Evolutionary conservation across 2,113 vertebrate species (phyloP).

Genomic region (Hydrochoerus hydrochaeris): DNA sequence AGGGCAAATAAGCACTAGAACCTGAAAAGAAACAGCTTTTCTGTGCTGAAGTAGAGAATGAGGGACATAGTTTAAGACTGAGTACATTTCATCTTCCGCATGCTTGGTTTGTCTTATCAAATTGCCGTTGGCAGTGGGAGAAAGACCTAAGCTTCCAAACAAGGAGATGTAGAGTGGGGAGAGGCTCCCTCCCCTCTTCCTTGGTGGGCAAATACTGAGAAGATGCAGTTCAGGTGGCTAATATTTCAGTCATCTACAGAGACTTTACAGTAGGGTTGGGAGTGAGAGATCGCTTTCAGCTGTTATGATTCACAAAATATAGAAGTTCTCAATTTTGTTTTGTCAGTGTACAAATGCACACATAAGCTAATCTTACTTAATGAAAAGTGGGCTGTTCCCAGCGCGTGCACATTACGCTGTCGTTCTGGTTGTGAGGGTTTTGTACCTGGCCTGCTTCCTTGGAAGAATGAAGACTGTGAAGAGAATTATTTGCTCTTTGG

Average conservation of each 20-base stretch:
- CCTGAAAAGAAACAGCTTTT: neutral
- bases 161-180: neutral
- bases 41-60: neutral
- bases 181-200: neutral
- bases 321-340: neutral
- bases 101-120: neutral
- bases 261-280: neutral
- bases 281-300: neutral
- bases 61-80: neutral
- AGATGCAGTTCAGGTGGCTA: neutral
- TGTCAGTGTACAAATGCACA: neutral
- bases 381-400: neutral
- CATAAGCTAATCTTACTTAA: neutral
- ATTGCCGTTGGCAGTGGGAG: neutral
- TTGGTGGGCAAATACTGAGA: neutral
- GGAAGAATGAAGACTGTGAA: neutral
- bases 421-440: neutral
- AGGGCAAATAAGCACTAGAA: neutral
- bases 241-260: neutral
- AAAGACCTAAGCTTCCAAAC: neutral
- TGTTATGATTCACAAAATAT: neutral
- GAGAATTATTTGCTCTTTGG: constrained; percentile 45
- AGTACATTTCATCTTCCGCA: neutral
- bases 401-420: neutral
- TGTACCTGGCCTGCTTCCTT: neutral